A percentile compares a stretch with the other conserved stretches of the same genome.
These are phyloP conservation scores for Clytia hemisphaerica DNA, from an alignment of 30 jellyfish, hydroid and myxozoan species.

Conservation along the genomic window DNA sequence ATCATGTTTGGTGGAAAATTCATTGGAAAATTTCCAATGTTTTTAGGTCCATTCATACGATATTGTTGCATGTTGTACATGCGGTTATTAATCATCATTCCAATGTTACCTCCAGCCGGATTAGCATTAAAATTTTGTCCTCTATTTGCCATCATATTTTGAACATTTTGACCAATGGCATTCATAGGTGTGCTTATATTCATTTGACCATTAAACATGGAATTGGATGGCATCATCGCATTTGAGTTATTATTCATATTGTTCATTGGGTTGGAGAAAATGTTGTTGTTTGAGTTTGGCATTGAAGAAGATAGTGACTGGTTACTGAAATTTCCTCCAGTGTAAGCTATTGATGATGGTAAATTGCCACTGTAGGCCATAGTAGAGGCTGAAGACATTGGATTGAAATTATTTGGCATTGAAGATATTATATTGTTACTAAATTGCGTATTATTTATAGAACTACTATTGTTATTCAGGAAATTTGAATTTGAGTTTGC, in stretches of 20 bases:
- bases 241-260: not conserved
- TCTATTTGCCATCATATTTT: constrained; percentile 25
- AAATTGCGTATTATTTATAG: too few relatives aligned
- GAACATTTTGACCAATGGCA: constrained; percentile 38
- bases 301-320: too few relatives aligned
- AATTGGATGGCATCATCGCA: constrained; percentile 18
- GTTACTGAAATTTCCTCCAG: not conserved
- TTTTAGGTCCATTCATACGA: constrained; percentile 7
- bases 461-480: not conserved
- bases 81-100: constrained; percentile 22
- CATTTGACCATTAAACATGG: constrained; percentile 28
- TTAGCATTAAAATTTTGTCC: constrained; percentile 26
- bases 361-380: constrained; percentile 11
- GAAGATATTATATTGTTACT: constrained; percentile 10
- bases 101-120: constrained; percentile 33
- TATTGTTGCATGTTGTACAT: constrained; percentile 9
- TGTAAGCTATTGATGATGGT: constrained; percentile 7
- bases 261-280: constrained; percentile 20
- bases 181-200: constrained; percentile 36
- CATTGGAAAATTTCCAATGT: constrained; percentile 12
- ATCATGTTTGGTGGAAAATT: constrained; percentile 6
- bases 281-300: constrained; percentile 30
- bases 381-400: constrained; percentile 6
- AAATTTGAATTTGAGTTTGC: constrained; percentile 1
- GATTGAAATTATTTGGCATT: constrained; percentile 16